phyloP scores from a whole-genome alignment of 2,113 vertebrate genomes.

The Hippocampus barbouri region DNA sequence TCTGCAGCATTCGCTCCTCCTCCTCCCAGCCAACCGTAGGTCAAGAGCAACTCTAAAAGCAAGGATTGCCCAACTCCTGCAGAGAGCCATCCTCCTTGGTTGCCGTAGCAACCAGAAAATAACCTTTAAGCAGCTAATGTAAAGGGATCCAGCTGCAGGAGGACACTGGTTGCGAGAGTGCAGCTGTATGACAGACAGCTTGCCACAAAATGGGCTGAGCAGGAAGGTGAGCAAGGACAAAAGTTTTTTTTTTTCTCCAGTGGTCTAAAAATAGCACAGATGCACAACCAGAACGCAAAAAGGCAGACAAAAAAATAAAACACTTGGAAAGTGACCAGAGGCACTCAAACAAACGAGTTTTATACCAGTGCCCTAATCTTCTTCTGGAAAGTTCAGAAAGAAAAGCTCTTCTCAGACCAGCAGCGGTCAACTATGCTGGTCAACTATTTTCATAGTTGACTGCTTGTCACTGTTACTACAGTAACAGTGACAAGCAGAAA shows the following conservation, averaged over 20 bases:
- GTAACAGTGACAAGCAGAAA: constrained; percentile 52
- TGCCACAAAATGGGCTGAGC: constrained; percentile 27
- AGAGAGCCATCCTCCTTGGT: constrained; percentile 60
- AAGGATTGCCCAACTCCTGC: constrained; percentile 53
- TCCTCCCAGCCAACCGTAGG: constrained; percentile 38
- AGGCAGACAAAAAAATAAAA: constrained; percentile 18
- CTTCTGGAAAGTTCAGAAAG: constrained; percentile 42
- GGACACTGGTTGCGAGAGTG: constrained; percentile 33
- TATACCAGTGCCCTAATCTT: constrained; percentile 27
- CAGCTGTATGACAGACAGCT: constrained; percentile 40
- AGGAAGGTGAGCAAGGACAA: constrained; percentile 58
- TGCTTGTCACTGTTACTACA: not conserved
- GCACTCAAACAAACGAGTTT: constrained; percentile 20
- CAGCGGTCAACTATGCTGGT: constrained; percentile 27
- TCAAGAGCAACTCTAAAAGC: constrained; percentile 51
- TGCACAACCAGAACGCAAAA: constrained; percentile 10
- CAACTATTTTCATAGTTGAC: not conserved
- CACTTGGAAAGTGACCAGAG: not conserved
- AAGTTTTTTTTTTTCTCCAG: constrained; percentile 33
- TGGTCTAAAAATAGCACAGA: constrained; percentile 54
- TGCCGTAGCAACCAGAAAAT: constrained; percentile 63
- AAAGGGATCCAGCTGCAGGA: constrained; percentile 25
- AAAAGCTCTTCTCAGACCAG: not conserved
- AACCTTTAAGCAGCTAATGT: constrained; percentile 44
- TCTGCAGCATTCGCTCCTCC: constrained; percentile 60